Evolutionary conservation across 1,140 invertebrate species (phyloP), one percentile per base, ranked within the genome.

Genomic region (Aethina tumida): DNA sequence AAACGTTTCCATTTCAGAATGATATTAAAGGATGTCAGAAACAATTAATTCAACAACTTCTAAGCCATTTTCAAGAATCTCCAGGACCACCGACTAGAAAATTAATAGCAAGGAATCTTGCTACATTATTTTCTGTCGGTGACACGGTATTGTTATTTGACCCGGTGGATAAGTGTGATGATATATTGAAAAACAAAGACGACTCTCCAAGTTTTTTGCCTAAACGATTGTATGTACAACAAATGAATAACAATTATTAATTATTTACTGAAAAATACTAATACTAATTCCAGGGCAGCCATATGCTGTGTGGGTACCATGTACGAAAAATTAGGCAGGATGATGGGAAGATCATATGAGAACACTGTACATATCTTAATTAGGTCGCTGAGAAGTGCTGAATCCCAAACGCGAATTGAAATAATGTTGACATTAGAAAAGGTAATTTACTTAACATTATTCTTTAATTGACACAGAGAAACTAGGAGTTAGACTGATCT

Each of bases 291-390:
- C 61, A 97, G 94, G 41, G 90, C 92, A 59, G 93, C 95, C n/a
- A 87, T 98, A 46, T 86, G 87, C 39, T 95, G 91, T 57, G 74
- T 99, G 27, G 95, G 93, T 13, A 84, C 81, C 36, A 96, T 99
- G 89, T 99, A 98, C 65, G 90, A 97, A 63, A 94, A 90, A 62
- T 68, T 99, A 6, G 95, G 96, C 2, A 67, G 96, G 45, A 97
- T 98, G 92, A 97, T 97, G 81, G 96, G 95, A 0, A 71, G 94
- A 44, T 96, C 92, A 0, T 98, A 97, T 60, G 95, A 99, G 60
- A 95, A 99, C 59, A 97, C 95, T 2, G 89, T 97, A 7, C 79
- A 88, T 48, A 84, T 94, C 35, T 68, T 98, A 5, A 79, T 95
- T 28, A 89, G 92, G 47, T 90, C 88, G 4, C 66, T 97, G 28